These are phyloP conservation scores for Chaetogeoica ovagalla DNA, from an alignment of 2,888 invertebrate species.

Conservation along the genomic window DNA sequence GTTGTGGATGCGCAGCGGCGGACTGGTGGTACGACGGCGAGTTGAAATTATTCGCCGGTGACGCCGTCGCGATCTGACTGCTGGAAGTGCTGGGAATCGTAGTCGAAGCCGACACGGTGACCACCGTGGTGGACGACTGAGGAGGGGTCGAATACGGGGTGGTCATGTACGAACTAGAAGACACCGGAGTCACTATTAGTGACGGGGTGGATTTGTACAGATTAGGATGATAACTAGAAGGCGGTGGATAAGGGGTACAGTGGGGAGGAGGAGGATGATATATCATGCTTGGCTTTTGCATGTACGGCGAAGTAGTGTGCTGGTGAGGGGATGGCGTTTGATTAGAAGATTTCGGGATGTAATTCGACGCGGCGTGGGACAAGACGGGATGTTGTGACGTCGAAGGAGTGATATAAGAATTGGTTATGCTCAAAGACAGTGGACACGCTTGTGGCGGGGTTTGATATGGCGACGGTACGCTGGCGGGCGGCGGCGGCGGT, in stretches of 20 bases:
- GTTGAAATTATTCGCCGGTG: conserved; percentile 49
- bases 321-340: conserved; percentile 35
- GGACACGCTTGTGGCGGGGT: conserved; percentile 54
- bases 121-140: conserved; percentile 43
- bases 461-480: conserved; percentile 34
- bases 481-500: conserved; percentile 4
- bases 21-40: conserved; percentile 55
- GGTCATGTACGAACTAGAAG: conserved; percentile 28
- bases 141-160: conserved; percentile 58
- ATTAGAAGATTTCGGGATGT: conserved; percentile 39
- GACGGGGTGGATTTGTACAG: conserved; percentile 42
- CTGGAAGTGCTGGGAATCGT: conserved; percentile 44
- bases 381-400: conserved; percentile 49
- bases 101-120: conserved; percentile 36
- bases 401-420: conserved; percentile 41
- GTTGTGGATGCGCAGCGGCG: conserved; percentile 55
- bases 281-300: conserved; percentile 35
- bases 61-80: conserved; percentile 33
- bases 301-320: conserved; percentile 28
- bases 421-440: conserved; percentile 53
- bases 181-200: conserved; percentile 7
- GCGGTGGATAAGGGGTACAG: conserved; percentile 56
- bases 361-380: conserved; percentile 53
- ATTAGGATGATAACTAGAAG: conserved; percentile 18
- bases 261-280: conserved; percentile 44